These are phyloP conservation scores for Plagodis dolabraria DNA, from an alignment of 2,888 invertebrate species.

Conservation along the genomic window DNA sequence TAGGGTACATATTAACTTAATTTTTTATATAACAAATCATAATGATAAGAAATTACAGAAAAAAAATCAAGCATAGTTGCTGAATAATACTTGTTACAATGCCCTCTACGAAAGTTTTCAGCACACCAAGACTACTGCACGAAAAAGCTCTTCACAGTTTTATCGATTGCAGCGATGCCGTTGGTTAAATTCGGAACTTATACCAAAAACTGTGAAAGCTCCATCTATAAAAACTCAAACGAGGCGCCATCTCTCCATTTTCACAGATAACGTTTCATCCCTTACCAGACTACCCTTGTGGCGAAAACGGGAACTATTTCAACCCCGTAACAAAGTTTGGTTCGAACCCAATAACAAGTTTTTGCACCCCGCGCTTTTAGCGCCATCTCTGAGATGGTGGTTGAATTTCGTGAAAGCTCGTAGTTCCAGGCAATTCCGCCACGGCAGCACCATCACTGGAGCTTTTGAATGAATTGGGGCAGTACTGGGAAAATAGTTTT, in stretches of 20 bases:
- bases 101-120: no score
- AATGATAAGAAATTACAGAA: no score
- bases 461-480: constrained; percentile 76
- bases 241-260: constrained; percentile 35
- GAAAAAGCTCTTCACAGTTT: no score
- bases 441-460: constrained; percentile 56
- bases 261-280: constrained; percentile 51
- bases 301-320: constrained; percentile 27
- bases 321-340: neutral
- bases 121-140: no score
- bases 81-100: no score
- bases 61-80: no score
- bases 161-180: no score
- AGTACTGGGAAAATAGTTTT: constrained; percentile 47
- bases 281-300: constrained; percentile 44
- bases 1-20: no score
- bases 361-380: constrained; percentile 44
- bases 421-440: constrained; percentile 66
- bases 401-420: constrained; percentile 66
- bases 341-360: constrained; percentile 41
- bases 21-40: no score
- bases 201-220: constrained; percentile 17
- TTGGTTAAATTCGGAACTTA: neutral
- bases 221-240: neutral
- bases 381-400: constrained; percentile 76